Evolutionary conservation across 92 coral and sea anemone species (phyloP), one percentile per base, ranked within the genome.

Genomic region (Pocillopora grandis): DNA sequence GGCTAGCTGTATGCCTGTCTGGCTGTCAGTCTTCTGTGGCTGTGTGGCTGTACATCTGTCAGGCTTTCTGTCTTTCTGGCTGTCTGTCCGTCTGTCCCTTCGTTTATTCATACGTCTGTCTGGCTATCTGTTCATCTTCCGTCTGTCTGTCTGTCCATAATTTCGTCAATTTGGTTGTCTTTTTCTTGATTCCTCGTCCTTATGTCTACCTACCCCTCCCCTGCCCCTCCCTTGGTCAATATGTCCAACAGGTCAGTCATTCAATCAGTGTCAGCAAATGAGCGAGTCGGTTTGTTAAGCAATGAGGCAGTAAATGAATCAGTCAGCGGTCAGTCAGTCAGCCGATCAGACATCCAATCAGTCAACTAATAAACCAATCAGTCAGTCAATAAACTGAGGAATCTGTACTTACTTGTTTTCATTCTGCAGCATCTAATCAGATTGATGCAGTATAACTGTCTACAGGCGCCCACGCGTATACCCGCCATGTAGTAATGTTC

Each of bases 401-500:
- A 14, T 20, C 9, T 13, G 7, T 42, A 42, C 52, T 27, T 76
- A 76, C 80, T 69, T 61, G 67, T 76, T 76, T 76, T 10, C 80
- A 76, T 76, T 61, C 19, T 60, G 65, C 80, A 76, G 8, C 80
- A 76, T 35, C 11, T 76, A 13, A 76, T 31, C 57, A 27, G 67
- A 12, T 61, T n/a, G 67, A 76, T 9, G 58, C 80, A 76, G 57
- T 76, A 20, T 10, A 76, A 56, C 13, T 60, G 80, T 12, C 68
- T 33, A 52, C 80, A 76, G 56, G 19, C 8, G 20, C 65, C 9
- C 18, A 62, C 17, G 27, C 55, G 80, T 60, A 76, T 59, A 37
- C 19, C 37, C 14, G 12, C 62, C 9, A 76, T 15, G 27, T 35
- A 76, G 80, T 76, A 61, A 14, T 76, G 35, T 37, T 61, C 80